These are phyloP conservation scores for Lepidotrigona ventralis DNA, from an alignment of 1,140 invertebrate species.

Conservation along the genomic window DNA sequence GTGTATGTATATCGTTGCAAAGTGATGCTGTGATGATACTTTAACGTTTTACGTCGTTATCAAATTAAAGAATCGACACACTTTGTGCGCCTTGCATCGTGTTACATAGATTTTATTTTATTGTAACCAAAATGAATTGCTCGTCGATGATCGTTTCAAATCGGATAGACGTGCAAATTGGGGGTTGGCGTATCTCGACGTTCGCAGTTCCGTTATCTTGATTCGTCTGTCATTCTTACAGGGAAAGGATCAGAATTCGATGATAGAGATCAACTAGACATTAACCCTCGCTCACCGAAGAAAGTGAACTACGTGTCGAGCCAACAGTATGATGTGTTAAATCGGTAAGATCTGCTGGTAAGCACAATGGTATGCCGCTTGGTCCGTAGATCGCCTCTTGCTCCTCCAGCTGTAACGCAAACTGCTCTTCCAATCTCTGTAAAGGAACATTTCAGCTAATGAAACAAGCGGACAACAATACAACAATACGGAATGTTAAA, in stretches of 20 bases:
- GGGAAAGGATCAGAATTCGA: not conserved
- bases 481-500: not conserved
- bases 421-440: constrained; percentile 92
- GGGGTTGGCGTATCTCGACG: not conserved
- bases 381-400: constrained; percentile 89
- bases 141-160: not conserved
- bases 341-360: constrained; percentile 84
- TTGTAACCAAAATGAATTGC: not conserved
- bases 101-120: not conserved
- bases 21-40: not conserved
- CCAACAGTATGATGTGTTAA: constrained; percentile 81
- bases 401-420: constrained; percentile 89
- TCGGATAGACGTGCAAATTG: not conserved
- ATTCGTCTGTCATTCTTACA: not conserved
- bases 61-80: not conserved
- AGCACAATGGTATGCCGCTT: constrained; percentile 80
- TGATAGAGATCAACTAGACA: not conserved
- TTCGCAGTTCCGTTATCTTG: not conserved
- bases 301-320: constrained; percentile 86
- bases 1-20: not conserved
- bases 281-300: constrained; percentile 84
- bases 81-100: not conserved
- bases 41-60: not conserved
- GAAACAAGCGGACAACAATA: not conserved
- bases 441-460: constrained; percentile 56